Evolutionary conservation across 1,140 invertebrate genomes (phyloP).

Genomic region (Drosophila bocqueti): DNA sequence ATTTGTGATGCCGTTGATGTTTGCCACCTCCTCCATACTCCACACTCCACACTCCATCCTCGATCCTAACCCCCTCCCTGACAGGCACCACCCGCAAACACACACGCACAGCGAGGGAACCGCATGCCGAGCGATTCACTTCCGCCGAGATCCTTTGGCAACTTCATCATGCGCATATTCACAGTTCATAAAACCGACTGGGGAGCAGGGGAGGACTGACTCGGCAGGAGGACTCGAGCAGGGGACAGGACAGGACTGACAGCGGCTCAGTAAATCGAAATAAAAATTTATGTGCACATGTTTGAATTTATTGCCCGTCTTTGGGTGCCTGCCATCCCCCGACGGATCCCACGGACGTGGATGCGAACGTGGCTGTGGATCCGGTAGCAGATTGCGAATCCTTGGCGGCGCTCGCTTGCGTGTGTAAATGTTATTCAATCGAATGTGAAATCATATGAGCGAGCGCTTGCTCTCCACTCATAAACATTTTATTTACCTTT

Average conservation of each 20-base stretch:
- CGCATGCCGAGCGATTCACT: conserved; percentile 52
- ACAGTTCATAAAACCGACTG: conserved; percentile 76
- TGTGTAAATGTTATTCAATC: conserved; percentile 83
- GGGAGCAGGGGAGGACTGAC: conserved; percentile 4
- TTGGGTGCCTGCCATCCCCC: conserved; percentile 31
- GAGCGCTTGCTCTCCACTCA: conserved; percentile 73
- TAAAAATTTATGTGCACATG: conserved; percentile 82
- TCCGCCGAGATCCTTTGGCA: conserved; percentile 58
- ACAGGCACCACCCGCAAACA: conserved; percentile 6
- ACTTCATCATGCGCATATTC: conserved; percentile 73
- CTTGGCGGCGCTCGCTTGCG: conserved; percentile 60
- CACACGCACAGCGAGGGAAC: conserved; percentile 31
- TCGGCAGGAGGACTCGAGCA: background rate
- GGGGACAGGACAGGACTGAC: conserved; percentile 31
- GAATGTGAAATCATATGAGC: conserved; percentile 81
- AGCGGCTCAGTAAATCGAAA: conserved; percentile 73
- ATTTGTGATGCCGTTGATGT: conserved; percentile 64
- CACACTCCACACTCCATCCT: background rate
- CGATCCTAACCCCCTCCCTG: background rate
- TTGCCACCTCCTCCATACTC: background rate
- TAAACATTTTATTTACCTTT: conserved; percentile 83
- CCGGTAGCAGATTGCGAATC: conserved; percentile 35
- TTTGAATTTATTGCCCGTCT: conserved; percentile 79
- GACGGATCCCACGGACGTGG: conserved; percentile 5
- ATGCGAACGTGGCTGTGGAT: conserved; percentile 14